Percentiles rank a stretch among this genome's conserved stretches.
Conservation (phyloP, 2,113 vertebrate genomes). For the Sebastes schlegelii region DNA sequence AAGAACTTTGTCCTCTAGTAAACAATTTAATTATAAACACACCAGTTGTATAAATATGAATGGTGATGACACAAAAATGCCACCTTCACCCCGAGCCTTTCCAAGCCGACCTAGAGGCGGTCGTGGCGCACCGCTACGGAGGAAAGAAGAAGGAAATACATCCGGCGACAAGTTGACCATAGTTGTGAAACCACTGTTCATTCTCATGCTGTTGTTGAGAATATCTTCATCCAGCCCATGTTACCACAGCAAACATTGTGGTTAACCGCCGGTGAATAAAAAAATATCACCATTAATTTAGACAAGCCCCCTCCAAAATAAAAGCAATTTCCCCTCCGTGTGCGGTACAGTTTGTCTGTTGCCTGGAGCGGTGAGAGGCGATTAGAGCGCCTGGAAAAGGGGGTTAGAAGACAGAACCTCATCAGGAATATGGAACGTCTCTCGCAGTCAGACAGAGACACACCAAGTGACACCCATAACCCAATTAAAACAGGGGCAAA, state of each 20-base stretch:
- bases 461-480: conserved; percentile 55
- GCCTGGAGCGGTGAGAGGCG: conserved; percentile 74
- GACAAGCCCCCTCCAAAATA: conserved; percentile 59
- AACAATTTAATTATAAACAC: too few relatives aligned
- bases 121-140: too few relatives aligned
- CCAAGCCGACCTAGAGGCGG: too few relatives aligned
- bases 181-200: not conserved
- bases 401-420: conserved; percentile 73
- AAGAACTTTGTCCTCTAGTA: too few relatives aligned
- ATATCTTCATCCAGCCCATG: conserved; percentile 63
- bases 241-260: conserved; percentile 53
- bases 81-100: too few relatives aligned
- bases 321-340: conserved; percentile 58
- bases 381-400: conserved; percentile 72
- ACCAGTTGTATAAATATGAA: too few relatives aligned
- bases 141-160: too few relatives aligned
- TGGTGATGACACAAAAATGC: too few relatives aligned
- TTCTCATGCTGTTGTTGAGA: not conserved
- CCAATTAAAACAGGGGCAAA: conserved; percentile 64
- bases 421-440: conserved; percentile 69
- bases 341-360: conserved; percentile 71
- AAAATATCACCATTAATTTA: conserved; percentile 60
- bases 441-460: conserved; percentile 35
- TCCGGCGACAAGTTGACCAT: not conserved
- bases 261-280: conserved; percentile 45